Base-by-base conservation (phyloP, 2,797 vertebrate species). In the Schizopygopsis malacanthus region DNA sequence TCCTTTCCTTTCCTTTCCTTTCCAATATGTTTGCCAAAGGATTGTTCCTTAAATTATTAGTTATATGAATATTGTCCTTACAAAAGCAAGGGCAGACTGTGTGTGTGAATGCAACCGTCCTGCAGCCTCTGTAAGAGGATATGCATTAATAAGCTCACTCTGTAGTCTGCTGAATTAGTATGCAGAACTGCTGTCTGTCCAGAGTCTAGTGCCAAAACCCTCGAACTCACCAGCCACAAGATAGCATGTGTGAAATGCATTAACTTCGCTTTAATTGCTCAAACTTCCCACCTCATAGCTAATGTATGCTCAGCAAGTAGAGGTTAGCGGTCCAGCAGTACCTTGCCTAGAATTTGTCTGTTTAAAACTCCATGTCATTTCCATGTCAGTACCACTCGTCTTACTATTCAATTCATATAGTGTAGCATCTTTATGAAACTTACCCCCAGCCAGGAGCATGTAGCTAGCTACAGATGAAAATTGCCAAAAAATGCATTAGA, bases 211-310 rank as follows among this genome's bases (percentile, higher is more conserved):
- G 50, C 87, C 75, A 75, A 80, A 79, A 85, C 79, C 82, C 83
- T 89, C 80, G 13, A 85, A 86, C 88, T 86, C 87, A 47, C 82
- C 67, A 83, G 79, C 71, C 85, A 70, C 86, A 88, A 6, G 79
- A 79, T 83, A 71, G 54, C 79, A 87, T 87, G 84, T 85, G 88
- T 87, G 86, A 90, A 90, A 90, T 73, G 79, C 88, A 90, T 90
- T 90, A 87, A 87, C 90, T 90, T 86, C 39, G 82, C 81, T 86
- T 90, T 91, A 92, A 90, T 88, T 88, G 87, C 85, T 84, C 71
- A 81, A 84, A 85, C 79, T 86, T 87, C 67, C 52, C 67, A 83
- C 81, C 85, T 81, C n/a, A 67, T 52, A 69, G 82, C 73, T 90
- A 84, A 88, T 83, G 77, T 89, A 88, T 87, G 70, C 79, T 65